Evolutionary conservation across 2,888 invertebrate genomes (phyloP), one percentile per base, ranked within the genome.

Genomic region (Rhingia rostrata): DNA sequence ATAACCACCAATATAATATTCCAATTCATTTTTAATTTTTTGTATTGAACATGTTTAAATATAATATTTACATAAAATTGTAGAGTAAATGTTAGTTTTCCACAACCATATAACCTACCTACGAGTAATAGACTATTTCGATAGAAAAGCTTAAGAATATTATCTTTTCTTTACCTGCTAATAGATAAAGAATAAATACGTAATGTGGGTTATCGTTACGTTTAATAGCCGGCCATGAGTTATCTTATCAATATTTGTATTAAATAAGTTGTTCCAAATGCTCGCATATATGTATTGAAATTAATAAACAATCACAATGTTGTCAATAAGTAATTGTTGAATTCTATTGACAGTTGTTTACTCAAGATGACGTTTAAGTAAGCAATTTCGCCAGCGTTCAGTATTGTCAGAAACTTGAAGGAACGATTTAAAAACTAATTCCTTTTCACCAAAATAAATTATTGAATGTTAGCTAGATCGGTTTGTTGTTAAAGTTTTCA

Each of bases 171-270:
- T 49, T 30, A 10, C 49, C 30, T 33, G 14, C 43, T 53, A 4
- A 30, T 39, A 63, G 74, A 74, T 74, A 74, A 74, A 39, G 35
- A 58, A 43, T 22, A n/a, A 37, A 58, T 22, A 39, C 51, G 47
- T 74, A 30, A 37, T 32, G 10, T 35, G 6, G 54, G 4, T 72
- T 74, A 66, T 66, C 49, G 37, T 30, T 5, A 3, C 22, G 2
- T 47, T 47, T 10, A 12, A 12, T 64, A 58, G 64, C 64, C 64
- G 49, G 49, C 49, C 74, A 66, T 35, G 22, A 64, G 58, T 37
- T 75, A 75, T 75, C 74, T 66, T 14, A 74, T 66, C 66, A 47
- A n/a, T 32, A 32, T 12, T 63, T 73, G 43, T 56, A 64, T 47
- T 45, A 47, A 49, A 35, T 56, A 14, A 43, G 6, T 56, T 39